phyloP scores from a whole-genome alignment of 2,797 vertebrate species.

The Pipistrellus pipistrellus region DNA sequence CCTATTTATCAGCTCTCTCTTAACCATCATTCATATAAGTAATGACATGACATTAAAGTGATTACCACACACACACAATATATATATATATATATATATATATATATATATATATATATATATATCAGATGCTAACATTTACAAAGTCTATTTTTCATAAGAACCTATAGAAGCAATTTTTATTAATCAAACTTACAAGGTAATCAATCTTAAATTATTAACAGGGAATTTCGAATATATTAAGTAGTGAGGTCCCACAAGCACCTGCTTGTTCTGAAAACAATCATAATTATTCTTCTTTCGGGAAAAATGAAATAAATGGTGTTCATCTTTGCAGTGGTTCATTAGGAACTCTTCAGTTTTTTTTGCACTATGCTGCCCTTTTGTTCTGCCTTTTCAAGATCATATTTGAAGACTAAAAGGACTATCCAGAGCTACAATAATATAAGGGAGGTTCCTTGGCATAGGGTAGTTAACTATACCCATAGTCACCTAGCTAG shows the following conservation, averaged over 20 bases:
- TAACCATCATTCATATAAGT: background rate
- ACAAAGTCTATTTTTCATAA: slow-evolving; percentile 53
- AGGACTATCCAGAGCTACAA: background rate
- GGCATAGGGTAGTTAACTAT: background rate
- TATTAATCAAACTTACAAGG: slow-evolving; percentile 53
- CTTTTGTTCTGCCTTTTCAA: background rate
- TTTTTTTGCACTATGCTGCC: background rate
- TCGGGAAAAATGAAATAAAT: background rate
- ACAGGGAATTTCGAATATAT: slow-evolving; percentile 58
- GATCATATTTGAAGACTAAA: background rate
- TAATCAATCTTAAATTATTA: slow-evolving; percentile 70
- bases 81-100: background rate
- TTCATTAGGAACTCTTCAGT: background rate
- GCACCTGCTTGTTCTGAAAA: slow-evolving; percentile 39
- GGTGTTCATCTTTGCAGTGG: slow-evolving; percentile 8
- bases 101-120: background rate
- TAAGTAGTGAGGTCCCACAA: slow-evolving; percentile 49
- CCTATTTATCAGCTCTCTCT: background rate
- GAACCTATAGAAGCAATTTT: slow-evolving; percentile 2
- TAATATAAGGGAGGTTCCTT: background rate
- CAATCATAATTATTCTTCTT: slow-evolving; percentile 59
- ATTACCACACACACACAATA: background rate
- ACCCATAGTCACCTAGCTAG: background rate
- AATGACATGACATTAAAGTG: background rate
- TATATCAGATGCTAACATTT: slow-evolving; percentile 7